phyloP scores from a whole-genome alignment of 2,113 vertebrate genomes.

The Corythaeola cristata region DNA sequence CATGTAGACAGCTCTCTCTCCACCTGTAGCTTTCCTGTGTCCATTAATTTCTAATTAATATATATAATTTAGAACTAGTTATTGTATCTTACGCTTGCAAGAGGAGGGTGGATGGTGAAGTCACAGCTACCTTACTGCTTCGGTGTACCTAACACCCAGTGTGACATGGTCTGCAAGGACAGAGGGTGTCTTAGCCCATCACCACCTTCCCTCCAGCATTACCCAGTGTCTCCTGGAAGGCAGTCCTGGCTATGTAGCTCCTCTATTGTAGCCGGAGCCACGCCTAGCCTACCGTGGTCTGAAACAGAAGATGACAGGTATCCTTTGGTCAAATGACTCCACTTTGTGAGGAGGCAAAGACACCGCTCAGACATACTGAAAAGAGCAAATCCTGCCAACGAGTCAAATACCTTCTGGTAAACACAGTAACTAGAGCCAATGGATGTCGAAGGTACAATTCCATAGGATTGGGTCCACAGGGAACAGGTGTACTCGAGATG shows the following conservation, averaged over 20 bases:
- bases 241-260: not conserved
- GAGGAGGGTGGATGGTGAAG: not conserved
- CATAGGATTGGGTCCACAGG: not conserved
- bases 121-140: not conserved
- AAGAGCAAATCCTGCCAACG: not conserved
- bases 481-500: not conserved
- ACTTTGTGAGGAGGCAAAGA: not conserved
- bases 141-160: not conserved
- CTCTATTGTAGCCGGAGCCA: not conserved
- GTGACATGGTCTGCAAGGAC: fast-evolving
- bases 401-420: not conserved
- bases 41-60: not conserved
- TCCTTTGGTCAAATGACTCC: not conserved
- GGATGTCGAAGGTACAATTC: not conserved
- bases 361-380: not conserved
- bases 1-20: not conserved
- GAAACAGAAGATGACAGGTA: not conserved
- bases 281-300: not conserved
- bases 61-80: not conserved
- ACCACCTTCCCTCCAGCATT: not conserved
- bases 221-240: not conserved
- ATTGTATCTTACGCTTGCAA: not conserved
- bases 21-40: not conserved
- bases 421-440: fast-evolving
- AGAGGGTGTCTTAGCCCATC: not conserved